Evolutionary conservation across 2,113 vertebrate genomes (phyloP).

Genomic region (Anseranas semipalmata): DNA sequence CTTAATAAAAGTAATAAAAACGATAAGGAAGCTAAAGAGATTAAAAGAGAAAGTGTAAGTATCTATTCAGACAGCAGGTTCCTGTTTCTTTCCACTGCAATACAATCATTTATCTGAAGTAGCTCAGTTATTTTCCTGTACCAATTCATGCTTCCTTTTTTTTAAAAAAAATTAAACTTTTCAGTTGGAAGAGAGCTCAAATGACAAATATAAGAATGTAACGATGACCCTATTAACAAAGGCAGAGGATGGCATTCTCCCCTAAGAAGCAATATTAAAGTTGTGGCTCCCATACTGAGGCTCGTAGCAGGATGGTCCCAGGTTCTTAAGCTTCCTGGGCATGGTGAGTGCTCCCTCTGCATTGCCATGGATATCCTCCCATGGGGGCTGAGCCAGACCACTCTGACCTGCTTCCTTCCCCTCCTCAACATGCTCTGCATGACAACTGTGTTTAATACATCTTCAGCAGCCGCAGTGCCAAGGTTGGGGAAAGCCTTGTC

Average conservation of each 20-base stretch:
- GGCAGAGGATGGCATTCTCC: not conserved
- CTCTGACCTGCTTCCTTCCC: not conserved
- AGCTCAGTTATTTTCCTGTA: not conserved
- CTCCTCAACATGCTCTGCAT: rapidly evolving
- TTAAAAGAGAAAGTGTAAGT: not conserved
- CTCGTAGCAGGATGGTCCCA: not conserved
- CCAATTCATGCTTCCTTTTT: not conserved
- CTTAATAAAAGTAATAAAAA: not conserved
- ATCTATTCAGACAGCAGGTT: not conserved
- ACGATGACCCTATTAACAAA: not conserved
- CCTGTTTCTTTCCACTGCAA: not conserved
- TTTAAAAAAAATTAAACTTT: not conserved
- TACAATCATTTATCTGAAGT: not conserved
- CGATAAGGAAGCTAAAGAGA: not conserved
- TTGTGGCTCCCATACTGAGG: not conserved
- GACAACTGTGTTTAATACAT: not conserved
- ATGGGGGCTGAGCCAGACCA: rapidly evolving
- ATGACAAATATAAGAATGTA: not conserved
- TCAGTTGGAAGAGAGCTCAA: not conserved
- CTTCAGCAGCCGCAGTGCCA: not conserved
- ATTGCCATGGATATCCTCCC: not conserved
- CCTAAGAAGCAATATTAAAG: not conserved
- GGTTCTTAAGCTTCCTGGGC: not conserved
- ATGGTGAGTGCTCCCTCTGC: not conserved
- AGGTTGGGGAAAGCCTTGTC: not conserved